Conservation (phyloP, 2,888 invertebrate genomes). For the Xestobium rufovillosum region DNA sequence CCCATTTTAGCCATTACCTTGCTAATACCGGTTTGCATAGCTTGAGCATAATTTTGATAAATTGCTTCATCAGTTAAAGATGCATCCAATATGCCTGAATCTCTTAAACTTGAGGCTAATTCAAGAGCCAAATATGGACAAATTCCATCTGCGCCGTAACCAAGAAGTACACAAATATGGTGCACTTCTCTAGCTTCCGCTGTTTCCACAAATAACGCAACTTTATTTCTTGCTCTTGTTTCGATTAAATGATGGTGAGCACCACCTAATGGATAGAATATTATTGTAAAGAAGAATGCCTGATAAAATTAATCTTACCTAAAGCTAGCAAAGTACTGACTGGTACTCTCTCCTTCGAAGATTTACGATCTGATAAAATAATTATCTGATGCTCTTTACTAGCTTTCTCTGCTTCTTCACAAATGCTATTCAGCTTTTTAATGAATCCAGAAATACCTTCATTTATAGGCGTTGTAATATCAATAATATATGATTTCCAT, state of each 20-base stretch:
- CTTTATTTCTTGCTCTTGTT: constrained; percentile 91
- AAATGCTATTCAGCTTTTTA: constrained; percentile 71
- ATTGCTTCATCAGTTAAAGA: constrained; percentile 71
- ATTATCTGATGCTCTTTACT: constrained; percentile 63
- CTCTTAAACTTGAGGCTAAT: constrained; percentile 76
- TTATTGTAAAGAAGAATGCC: no score
- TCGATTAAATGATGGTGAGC: constrained; percentile 95
- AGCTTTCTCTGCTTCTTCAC: constrained; percentile 73
- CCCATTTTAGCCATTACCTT: constrained; percentile 99
- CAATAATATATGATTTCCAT: constrained; percentile 76
- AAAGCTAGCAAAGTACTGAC: constrained; percentile 77
- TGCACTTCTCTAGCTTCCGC: constrained; percentile 95
- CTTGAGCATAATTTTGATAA: constrained; percentile 80
- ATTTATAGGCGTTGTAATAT: constrained; percentile 76
- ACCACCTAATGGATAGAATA: constrained; percentile 59
- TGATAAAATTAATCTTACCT: no score
- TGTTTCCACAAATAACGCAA: constrained; percentile 89
- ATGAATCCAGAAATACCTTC: constrained; percentile 71
- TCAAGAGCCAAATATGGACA: constrained; percentile 97
- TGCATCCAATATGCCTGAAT: constrained; percentile 76
- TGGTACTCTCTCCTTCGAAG: constrained; percentile 58
- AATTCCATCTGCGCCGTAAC: constrained; percentile 95
- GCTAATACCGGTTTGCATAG: constrained; percentile 46
- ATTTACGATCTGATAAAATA: constrained; percentile 73
- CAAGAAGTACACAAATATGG: constrained; percentile 91